These are phyloP conservation scores for Papilio elwesi DNA, from an alignment of 2,888 invertebrate species.

Conservation along the genomic window DNA sequence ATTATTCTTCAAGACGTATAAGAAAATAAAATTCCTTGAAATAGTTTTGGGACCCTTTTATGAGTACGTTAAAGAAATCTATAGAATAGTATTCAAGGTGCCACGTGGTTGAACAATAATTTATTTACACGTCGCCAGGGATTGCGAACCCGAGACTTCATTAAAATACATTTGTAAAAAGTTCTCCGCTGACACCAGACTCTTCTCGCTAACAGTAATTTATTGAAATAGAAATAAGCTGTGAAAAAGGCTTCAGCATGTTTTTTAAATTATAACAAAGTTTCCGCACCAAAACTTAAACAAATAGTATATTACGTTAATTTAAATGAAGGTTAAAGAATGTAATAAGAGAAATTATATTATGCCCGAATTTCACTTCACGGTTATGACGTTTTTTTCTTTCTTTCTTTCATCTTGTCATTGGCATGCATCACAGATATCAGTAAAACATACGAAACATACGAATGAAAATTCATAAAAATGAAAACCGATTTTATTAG, in stretches of 20 bases:
- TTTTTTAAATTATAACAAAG: slow-evolving; percentile 39
- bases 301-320: background rate
- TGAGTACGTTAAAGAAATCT: background rate
- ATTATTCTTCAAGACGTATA: background rate
- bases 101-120: slow-evolving; percentile 74
- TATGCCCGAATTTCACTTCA: no score
- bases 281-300: background rate
- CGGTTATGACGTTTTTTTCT: no score
- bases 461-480: no score
- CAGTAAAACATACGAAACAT: no score
- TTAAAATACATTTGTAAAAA: slow-evolving; percentile 77
- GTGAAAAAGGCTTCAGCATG: slow-evolving; percentile 47
- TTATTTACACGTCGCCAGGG: slow-evolving; percentile 77
- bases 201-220: slow-evolving; percentile 54
- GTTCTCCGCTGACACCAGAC: slow-evolving; percentile 55
- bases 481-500: no score
- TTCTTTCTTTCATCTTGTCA: no score
- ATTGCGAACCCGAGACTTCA: slow-evolving; percentile 67
- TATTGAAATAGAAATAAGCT: slow-evolving; percentile 51
- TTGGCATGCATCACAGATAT: no score
- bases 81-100: slow-evolving; percentile 60
- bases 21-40: background rate
- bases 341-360: background rate
- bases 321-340: background rate
- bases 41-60: background rate